Evolutionary conservation across 2,113 vertebrate genomes (phyloP), one percentile per base, ranked within the genome.

Genomic region (Syngnathoides biaculeatus): DNA sequence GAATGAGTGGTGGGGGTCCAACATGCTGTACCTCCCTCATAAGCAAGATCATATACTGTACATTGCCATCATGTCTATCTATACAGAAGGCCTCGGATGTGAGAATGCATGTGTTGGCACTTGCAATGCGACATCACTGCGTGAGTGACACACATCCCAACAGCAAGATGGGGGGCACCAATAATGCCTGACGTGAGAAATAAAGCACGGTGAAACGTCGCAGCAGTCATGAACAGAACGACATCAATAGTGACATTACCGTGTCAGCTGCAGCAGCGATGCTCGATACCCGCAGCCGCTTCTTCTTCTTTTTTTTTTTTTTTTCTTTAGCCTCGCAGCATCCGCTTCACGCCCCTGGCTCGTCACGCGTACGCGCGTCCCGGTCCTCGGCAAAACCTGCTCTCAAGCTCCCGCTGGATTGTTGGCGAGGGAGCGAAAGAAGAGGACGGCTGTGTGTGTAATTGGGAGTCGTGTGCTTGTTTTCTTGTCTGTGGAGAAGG

Each of bases 341-440:
- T 89, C 90, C 87, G 87, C 85, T 83, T 86, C 88, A 81, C 89
- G 81, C 84, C 82, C 74, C 78, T 84, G 86, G 84, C 79, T 84
- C 55, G 26, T 57, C 55, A 14, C 55, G 15, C 15, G 55, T 14
- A 17, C 55, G 17, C 55, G 17, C 24, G 24, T 27, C 55, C 26
- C 19, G 26, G 55, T 57, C 14, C 80, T 82, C 81, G 68, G 77
- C 75, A 79, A 20, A 45, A 59, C 52, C 55, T 62, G 27, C 26
- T 64, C 45, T 26, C 39, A 60, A 60, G 67, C 77, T 73, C 72
- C 78, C 64, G 77, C 48, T 22, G 59, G 74, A 72, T 70, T 43
- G 22, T 42, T 45, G 68, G 39, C 47, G 57, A 48, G 15, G 45
- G 62, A 24, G 9, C 61, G 30, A 47, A 48, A 56, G 47, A 65